These are phyloP conservation scores for Axea sp. DNA, from an alignment of 2,888 invertebrate species.

Conservation along the genomic window DNA sequence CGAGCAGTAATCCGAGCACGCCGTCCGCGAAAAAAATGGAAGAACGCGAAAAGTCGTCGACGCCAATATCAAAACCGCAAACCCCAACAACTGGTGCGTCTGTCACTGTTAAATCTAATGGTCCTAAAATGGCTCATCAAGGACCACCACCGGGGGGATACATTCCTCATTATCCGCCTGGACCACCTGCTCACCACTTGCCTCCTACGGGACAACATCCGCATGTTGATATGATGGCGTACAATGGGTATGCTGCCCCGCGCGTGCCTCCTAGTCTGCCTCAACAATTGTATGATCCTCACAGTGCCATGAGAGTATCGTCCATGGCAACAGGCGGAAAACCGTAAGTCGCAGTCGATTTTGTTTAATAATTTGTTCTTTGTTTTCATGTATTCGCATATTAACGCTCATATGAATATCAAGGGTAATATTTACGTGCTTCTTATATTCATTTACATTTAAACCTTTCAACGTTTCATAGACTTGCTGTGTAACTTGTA, in stretches of 20 bases:
- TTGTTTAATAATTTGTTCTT: too few species aligned
- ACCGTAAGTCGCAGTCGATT: too few species aligned
- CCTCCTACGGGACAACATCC: constrained; percentile 81
- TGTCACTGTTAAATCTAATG: constrained; percentile 68
- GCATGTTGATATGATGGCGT: constrained; percentile 83
- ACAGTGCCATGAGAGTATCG: constrained; percentile 83
- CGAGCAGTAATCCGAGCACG: constrained; percentile 93
- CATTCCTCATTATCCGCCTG: constrained; percentile 78
- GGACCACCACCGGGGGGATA: constrained; percentile 77
- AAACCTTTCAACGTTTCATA: too few species aligned
- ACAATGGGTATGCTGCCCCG: constrained; percentile 83
- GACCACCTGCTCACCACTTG: constrained; percentile 83
- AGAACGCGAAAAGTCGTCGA: constrained; percentile 91
- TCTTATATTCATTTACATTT: too few species aligned
- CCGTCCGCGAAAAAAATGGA: constrained; percentile 90
- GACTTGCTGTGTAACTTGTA: too few species aligned
- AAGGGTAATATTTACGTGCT: too few species aligned
- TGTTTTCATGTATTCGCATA: too few species aligned
- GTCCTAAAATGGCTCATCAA: constrained; percentile 75
- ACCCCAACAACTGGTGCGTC: constrained; percentile 86
- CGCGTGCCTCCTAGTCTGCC: constrained; percentile 80
- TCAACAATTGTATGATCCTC: constrained; percentile 85
- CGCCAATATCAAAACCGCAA: constrained; percentile 93
- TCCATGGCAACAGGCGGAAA: constrained; percentile 89
- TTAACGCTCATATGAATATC: too few species aligned